These are phyloP conservation scores for Anguilla anguilla DNA, from an alignment of 2,797 vertebrate species.

Conservation along the genomic window DNA sequence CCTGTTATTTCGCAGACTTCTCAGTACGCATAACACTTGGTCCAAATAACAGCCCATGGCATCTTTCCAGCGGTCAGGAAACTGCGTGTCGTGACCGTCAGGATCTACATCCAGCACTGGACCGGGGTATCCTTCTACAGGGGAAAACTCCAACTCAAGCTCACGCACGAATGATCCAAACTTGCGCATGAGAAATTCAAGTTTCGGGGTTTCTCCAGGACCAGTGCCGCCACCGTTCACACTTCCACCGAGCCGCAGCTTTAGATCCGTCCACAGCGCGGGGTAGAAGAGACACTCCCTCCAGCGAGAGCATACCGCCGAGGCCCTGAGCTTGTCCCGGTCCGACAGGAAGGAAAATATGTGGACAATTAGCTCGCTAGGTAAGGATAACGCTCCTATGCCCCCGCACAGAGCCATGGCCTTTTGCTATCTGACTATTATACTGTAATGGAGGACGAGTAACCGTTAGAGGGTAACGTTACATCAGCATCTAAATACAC, in stretches of 20 bases:
- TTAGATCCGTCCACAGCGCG: constrained; percentile 87
- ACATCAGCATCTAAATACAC: neutral
- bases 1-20: constrained; percentile 90
- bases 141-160: constrained; percentile 86
- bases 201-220: constrained; percentile 79
- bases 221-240: constrained; percentile 60
- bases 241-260: constrained; percentile 80
- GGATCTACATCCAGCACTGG: constrained; percentile 56
- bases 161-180: constrained; percentile 94
- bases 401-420: constrained; percentile 88
- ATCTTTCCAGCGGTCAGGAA: constrained; percentile 83
- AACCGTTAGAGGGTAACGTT: constrained; percentile 45
- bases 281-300: constrained; percentile 97
- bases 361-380: constrained; percentile 96
- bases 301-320: constrained; percentile 91
- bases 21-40: constrained; percentile 87
- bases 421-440: no score
- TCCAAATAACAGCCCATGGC: constrained; percentile 88
- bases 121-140: constrained; percentile 78
- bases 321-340: constrained; percentile 94
- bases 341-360: constrained; percentile 94
- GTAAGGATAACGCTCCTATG: constrained; percentile 91
- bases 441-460: constrained; percentile 36
- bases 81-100: constrained; percentile 65
- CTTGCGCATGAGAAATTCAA: constrained; percentile 95